phyloP scores from a whole-genome alignment of 2,888 invertebrate genomes.

The Cancer borealis region DNA sequence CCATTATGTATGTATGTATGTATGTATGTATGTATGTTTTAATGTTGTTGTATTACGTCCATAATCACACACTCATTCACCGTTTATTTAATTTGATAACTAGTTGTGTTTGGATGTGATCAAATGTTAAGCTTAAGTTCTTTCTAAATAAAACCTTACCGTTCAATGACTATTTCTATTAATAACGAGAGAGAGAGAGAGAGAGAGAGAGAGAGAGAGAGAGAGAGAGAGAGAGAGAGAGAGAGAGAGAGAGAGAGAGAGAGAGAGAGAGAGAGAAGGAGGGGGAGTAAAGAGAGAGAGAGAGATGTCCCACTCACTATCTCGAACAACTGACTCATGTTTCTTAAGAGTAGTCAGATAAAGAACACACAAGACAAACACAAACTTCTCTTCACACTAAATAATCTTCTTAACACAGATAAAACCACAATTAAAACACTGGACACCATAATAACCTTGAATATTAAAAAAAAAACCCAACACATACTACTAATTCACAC shows the following conservation, averaged over 20 bases:
- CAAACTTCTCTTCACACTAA: not conserved
- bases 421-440: too few relatives aligned
- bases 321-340: not conserved
- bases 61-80: not conserved
- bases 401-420: not conserved
- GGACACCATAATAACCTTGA: too few relatives aligned
- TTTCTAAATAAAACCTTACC: not conserved
- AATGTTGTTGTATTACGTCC: not conserved
- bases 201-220: not conserved
- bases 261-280: not conserved
- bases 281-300: not conserved
- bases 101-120: not conserved
- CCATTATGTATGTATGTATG: not conserved
- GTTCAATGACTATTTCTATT: not conserved
- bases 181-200: not conserved
- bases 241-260: not conserved
- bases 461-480: too few relatives aligned
- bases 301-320: not conserved
- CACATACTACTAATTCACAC: not conserved
- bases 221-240: not conserved
- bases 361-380: not conserved
- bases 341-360: not conserved
- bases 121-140: not conserved
- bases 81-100: not conserved
- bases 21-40: not conserved